Evolutionary conservation across 2,888 invertebrate species (phyloP).

Genomic region (Seira musarum): DNA sequence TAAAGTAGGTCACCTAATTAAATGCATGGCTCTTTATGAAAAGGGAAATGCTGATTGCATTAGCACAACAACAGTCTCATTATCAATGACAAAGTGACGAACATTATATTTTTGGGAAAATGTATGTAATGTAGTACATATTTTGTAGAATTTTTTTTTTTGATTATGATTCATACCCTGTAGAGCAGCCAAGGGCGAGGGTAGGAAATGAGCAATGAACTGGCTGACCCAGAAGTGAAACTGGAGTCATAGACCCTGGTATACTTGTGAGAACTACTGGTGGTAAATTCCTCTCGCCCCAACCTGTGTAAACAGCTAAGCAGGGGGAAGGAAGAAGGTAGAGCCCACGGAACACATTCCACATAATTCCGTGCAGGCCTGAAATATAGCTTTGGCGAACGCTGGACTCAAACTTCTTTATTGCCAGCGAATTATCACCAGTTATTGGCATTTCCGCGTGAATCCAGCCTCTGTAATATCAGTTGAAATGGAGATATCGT

Average conservation of each 20-base stretch:
- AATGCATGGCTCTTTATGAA: too few relatives aligned
- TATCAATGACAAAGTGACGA: too few relatives aligned
- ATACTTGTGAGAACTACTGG: conserved; percentile 67
- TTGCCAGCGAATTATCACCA: conserved; percentile 62
- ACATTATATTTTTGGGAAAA: too few relatives aligned
- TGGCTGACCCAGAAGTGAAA: conserved; percentile 61
- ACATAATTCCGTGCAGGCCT: conserved; percentile 69
- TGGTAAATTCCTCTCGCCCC: conserved; percentile 68
- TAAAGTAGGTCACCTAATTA: conserved; percentile 52
- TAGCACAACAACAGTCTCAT: too few relatives aligned
- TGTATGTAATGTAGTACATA: too few relatives aligned
- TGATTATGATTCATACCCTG: conserved; percentile 61
- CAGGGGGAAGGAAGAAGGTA: conserved; percentile 66
- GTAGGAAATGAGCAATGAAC: conserved; percentile 64
- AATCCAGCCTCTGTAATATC: conserved; percentile 64
- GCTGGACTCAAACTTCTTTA: conserved; percentile 65
- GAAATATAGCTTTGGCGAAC: conserved; percentile 65
- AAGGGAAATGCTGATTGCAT: background rate
- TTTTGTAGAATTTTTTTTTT: too few relatives aligned
- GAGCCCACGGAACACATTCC: conserved; percentile 67
- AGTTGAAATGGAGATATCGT: conserved; percentile 6
- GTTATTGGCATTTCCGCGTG: conserved; percentile 66
- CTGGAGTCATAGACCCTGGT: conserved; percentile 64
- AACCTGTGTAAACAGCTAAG: conserved; percentile 65
- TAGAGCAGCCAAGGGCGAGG: conserved; percentile 65